These are phyloP conservation scores for Ophioderma brevispina DNA, from an alignment of 35 echinoderm and acorn worm genomes.

Conservation along the genomic window DNA sequence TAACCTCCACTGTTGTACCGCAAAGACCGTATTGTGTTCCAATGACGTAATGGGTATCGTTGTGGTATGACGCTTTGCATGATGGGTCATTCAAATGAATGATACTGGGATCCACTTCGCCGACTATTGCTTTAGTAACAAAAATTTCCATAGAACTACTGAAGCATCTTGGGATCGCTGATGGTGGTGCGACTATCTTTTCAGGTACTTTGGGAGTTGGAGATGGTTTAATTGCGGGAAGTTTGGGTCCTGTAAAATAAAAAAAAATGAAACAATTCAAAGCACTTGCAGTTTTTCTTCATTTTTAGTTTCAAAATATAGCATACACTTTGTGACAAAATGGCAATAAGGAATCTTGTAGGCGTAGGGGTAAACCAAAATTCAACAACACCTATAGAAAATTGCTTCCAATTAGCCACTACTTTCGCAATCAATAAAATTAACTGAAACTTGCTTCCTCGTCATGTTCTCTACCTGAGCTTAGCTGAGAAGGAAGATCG, in stretches of 20 bases:
- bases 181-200: not conserved
- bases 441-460: too few relatives aligned
- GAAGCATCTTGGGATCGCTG: conserved; percentile 10
- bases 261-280: too few relatives aligned
- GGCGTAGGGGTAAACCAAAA: too few relatives aligned
- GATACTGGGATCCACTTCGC: conserved; percentile 9
- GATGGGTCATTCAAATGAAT: conserved; percentile 26
- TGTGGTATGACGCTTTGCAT: conserved; percentile 16
- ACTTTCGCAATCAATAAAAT: too few relatives aligned
- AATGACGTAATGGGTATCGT: conserved; percentile 39
- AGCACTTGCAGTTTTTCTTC: too few relatives aligned
- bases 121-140: conserved; percentile 17
- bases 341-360: too few relatives aligned
- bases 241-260: conserved; percentile 4
- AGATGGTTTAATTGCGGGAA: not conserved
- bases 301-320: too few relatives aligned
- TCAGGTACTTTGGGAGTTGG: not conserved
- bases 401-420: too few relatives aligned
- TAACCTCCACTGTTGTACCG: conserved; percentile 10
- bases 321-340: too few relatives aligned
- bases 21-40: conserved; percentile 19
- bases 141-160: conserved; percentile 33
- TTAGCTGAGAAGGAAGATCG: too few relatives aligned
- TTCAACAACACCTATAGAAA: too few relatives aligned
- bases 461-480: too few relatives aligned